Evolutionary conservation across 2,113 vertebrate genomes (phyloP).

Genomic region (Taurulus bubalis): DNA sequence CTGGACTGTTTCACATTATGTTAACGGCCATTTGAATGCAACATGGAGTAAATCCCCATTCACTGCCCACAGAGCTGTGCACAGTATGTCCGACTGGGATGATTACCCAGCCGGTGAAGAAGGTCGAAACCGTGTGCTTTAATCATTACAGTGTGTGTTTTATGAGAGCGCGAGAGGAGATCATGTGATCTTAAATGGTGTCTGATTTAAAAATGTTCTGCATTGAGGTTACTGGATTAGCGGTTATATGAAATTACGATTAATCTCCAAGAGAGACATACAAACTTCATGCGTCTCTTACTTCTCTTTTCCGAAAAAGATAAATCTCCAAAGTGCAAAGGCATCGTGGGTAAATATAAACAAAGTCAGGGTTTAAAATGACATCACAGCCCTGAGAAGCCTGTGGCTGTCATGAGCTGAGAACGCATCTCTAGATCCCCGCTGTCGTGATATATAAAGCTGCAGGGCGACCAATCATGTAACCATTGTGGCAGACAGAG

Average conservation of each 20-base stretch:
- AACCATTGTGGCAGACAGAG: slow-evolving; percentile 52
- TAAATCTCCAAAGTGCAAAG: slow-evolving; percentile 3
- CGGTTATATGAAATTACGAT: slow-evolving; percentile 12
- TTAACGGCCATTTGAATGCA: slow-evolving; percentile 38
- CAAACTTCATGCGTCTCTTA: slow-evolving; percentile 7
- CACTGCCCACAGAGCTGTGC: slow-evolving; percentile 21
- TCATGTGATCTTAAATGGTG: slow-evolving; percentile 45
- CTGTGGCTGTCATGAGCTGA: slow-evolving; percentile 45
- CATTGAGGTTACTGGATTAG: not conserved
- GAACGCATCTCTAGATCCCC: slow-evolving; percentile 45
- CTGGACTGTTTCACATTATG: slow-evolving; percentile 37
- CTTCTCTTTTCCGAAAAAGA: not conserved
- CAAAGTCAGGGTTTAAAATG: slow-evolving; percentile 31
- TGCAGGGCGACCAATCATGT: slow-evolving; percentile 62
- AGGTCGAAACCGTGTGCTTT: slow-evolving; percentile 41
- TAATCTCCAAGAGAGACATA: slow-evolving; percentile 3
- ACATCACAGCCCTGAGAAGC: slow-evolving; percentile 39
- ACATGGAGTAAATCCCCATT: slow-evolving; percentile 38
- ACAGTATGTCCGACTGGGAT: slow-evolving; percentile 33
- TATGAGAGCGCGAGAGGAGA: slow-evolving; percentile 18
- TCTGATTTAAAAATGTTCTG: slow-evolving; percentile 34
- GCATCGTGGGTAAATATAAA: slow-evolving; percentile 44
- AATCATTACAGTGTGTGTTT: slow-evolving; percentile 41
- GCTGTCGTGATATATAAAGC: slow-evolving; percentile 63
- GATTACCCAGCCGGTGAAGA: slow-evolving; percentile 31